These are phyloP conservation scores for Erpobdella octoculata DNA, from an alignment of 2,888 invertebrate species.

Conservation along the genomic window DNA sequence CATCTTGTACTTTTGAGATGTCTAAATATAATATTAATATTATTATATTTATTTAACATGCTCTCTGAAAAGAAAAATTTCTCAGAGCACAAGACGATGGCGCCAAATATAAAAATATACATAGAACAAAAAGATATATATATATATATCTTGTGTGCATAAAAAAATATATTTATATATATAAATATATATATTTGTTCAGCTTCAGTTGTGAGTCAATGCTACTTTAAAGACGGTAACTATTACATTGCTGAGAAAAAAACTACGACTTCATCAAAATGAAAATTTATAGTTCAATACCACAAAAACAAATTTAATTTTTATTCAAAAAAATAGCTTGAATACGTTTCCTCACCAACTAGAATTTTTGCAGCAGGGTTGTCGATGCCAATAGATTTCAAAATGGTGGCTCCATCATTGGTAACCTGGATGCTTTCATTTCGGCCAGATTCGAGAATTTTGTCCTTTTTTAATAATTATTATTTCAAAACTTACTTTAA, in stretches of 20 bases:
- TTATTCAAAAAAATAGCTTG: not conserved
- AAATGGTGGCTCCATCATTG: conserved; percentile 96
- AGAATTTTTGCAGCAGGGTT: conserved; percentile 98
- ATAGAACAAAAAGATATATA: too few relatives aligned
- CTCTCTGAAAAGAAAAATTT: too few relatives aligned
- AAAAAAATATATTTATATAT: too few relatives aligned
- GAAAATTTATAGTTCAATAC: not conserved
- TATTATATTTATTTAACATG: not conserved
- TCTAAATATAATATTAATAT: conserved; percentile 55
- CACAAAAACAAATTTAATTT: not conserved
- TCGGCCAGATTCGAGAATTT: conserved; percentile 54
- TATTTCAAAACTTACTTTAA: not conserved
- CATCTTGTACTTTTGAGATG: conserved; percentile 95
- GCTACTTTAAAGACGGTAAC: not conserved
- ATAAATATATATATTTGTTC: too few relatives aligned
- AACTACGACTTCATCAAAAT: not conserved
- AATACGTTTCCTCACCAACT: conserved; percentile 58
- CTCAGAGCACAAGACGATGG: too few relatives aligned
- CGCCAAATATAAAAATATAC: too few relatives aligned
- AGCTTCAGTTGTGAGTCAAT: too few relatives aligned
- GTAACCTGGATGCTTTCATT: conserved; percentile 75
- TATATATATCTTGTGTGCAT: too few relatives aligned
- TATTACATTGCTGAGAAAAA: not conserved
- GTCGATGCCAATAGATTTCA: conserved; percentile 89
- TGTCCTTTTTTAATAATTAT: conserved; percentile 51